Evolutionary conservation across 2,113 vertebrate genomes (phyloP).

Genomic region (Pseudois nayaur): DNA sequence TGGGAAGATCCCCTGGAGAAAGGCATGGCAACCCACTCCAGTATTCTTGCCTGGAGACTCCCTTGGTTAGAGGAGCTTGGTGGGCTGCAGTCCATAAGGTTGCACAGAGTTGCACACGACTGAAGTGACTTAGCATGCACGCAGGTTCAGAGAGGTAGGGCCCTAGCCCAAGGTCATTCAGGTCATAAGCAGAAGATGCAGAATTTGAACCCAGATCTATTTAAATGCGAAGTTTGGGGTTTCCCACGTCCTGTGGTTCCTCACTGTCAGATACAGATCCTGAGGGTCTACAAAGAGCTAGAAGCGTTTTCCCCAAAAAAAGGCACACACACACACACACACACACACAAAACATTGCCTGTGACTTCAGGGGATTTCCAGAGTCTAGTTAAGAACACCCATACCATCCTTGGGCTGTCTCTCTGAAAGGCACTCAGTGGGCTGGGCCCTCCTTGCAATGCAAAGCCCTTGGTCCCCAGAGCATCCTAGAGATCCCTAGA

Average conservation of each 20-base stretch:
- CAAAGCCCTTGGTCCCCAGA: background rate
- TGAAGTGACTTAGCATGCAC: background rate
- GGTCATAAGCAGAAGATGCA: background rate
- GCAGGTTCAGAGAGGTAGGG: background rate
- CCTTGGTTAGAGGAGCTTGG: background rate
- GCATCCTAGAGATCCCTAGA: background rate
- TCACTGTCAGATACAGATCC: background rate
- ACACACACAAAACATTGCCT: background rate
- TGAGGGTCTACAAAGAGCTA: background rate
- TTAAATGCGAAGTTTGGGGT: too few relatives aligned
- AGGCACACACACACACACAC: background rate
- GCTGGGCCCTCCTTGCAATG: background rate
- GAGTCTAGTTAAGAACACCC: background rate
- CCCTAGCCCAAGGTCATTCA: too few relatives aligned
- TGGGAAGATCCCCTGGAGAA: background rate
- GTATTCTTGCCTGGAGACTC: background rate
- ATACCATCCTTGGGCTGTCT: background rate
- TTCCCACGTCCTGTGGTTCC: background rate
- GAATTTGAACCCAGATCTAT: background rate
- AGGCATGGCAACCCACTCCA: background rate
- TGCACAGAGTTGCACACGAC: background rate
- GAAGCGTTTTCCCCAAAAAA: background rate
- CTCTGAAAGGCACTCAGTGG: accelerated
- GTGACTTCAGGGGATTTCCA: background rate
- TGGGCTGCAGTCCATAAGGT: background rate